Evolutionary conservation across 2,888 invertebrate genomes (phyloP).

Genomic region (Andricus curvator): DNA sequence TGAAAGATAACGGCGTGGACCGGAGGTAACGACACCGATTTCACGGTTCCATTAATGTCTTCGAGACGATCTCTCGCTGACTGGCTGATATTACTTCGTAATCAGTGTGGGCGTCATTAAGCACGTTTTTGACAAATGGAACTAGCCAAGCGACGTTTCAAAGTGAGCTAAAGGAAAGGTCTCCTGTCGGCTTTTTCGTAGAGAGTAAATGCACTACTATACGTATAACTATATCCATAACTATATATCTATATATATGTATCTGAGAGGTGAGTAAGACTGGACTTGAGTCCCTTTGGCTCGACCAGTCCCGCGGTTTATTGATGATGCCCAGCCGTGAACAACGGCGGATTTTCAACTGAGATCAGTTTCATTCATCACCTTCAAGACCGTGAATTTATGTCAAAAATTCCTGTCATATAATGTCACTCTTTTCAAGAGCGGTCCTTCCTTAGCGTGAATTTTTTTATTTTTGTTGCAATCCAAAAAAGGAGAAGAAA

Average conservation of each 20-base stretch:
- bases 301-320: constrained; percentile 25
- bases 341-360: constrained; percentile 30
- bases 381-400: constrained; percentile 16
- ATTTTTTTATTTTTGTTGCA: neutral
- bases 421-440: constrained; percentile 13
- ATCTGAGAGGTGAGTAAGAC: neutral
- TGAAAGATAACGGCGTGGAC: constrained; percentile 53
- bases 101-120: constrained; percentile 71
- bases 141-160: constrained; percentile 60
- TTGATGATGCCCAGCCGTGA: constrained; percentile 47
- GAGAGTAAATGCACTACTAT: constrained; percentile 3
- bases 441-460: neutral
- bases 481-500: no score
- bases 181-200: constrained; percentile 10
- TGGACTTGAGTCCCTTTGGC: constrained; percentile 26
- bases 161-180: constrained; percentile 52
- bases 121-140: constrained; percentile 70
- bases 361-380: constrained; percentile 53
- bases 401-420: constrained; percentile 35
- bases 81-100: constrained; percentile 69
- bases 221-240: neutral
- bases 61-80: constrained; percentile 49
- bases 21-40: constrained; percentile 60
- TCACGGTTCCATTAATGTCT: constrained; percentile 61
- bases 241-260: constrained; percentile 12